Conservation (phyloP, 2,797 vertebrate species). For the Martes flavigula region DNA sequence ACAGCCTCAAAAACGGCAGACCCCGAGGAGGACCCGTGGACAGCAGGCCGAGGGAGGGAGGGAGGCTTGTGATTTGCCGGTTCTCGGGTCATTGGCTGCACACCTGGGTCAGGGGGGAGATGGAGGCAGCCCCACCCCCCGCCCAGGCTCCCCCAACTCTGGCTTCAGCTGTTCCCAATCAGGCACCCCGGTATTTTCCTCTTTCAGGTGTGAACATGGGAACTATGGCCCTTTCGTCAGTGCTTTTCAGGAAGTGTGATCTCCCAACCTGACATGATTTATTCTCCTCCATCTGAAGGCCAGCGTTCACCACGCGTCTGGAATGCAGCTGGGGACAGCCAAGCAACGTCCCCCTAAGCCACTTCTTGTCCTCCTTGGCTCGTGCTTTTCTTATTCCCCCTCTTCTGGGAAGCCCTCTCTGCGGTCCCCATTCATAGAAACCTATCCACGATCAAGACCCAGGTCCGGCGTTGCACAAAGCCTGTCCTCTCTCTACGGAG, state of each 20-base stretch:
- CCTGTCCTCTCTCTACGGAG: too few species aligned
- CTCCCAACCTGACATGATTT: slow-evolving; percentile 64
- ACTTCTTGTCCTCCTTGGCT: background rate
- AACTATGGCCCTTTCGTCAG: slow-evolving; percentile 67
- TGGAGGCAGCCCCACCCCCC: background rate
- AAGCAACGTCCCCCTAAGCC: background rate
- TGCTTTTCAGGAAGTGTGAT: slow-evolving; percentile 46
- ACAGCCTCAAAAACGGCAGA: background rate
- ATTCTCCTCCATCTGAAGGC: slow-evolving; percentile 20
- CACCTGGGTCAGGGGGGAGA: background rate
- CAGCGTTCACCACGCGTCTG: background rate
- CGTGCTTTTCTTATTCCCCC: background rate
- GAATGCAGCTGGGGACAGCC: background rate
- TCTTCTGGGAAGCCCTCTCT: background rate
- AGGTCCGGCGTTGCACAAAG: background rate
- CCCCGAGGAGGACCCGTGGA: background rate
- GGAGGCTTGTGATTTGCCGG: background rate
- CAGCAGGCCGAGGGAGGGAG: background rate
- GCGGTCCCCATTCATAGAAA: background rate
- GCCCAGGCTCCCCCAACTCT: background rate
- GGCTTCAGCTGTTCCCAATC: slow-evolving; percentile 76
- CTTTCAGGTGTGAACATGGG: background rate
- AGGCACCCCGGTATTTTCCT: slow-evolving; percentile 2
- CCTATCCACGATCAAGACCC: background rate
- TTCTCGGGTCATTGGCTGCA: background rate